Base-by-base conservation (phyloP, 2,888 invertebrate species). In the Helicoverpa assulta region DNA sequence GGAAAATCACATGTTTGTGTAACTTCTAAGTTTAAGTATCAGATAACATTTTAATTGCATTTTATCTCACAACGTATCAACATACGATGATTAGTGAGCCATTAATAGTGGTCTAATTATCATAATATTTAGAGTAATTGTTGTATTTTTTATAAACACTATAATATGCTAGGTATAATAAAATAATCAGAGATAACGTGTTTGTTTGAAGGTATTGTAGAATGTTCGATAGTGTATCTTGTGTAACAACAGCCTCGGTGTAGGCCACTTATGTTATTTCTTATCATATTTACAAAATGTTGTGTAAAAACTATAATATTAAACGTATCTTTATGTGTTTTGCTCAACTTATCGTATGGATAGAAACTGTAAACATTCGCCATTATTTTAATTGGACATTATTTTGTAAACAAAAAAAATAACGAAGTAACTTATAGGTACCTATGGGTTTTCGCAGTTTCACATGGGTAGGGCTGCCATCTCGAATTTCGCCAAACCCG, bases 121-220 rank as follows among this genome's bases (percentile, higher is more conserved):
- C 47, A 47, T 47, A 47, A 47, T 47, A 47, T 47, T 47, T 47
- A n/a, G 47, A n/a, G 47, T 47, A 47, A 47, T 47, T 47, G n/a
- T n/a, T n/a, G 47, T 47, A 47, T 47, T 47, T 47, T 47, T 47
- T 40, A 47, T 47, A 47, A 47, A 47, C n/a, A 47, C 47, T 47
- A n/a, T 47, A n/a, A 47, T 6, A 6, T 47, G 47, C 16, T 47
- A 47, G 16, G 5, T 47, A 47, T 47, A 26, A 26, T 3, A 26
- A 26, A 26, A 26, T 26, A 1, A 47, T 47, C n/a, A n/a, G n/a
- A n/a, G 47, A 47, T 47, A 47, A 47, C 47, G 6, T 47, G n/a
- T 47, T n/a, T 47, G 6, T 47, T 4, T n/a, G 47, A n/a, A 47
- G 47, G 6, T 7, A 47, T n/a, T 47, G n/a, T 47, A 16, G n/a